Conservation (phyloP, 2,888 invertebrate species). For the Drosophila anomalipes region DNA sequence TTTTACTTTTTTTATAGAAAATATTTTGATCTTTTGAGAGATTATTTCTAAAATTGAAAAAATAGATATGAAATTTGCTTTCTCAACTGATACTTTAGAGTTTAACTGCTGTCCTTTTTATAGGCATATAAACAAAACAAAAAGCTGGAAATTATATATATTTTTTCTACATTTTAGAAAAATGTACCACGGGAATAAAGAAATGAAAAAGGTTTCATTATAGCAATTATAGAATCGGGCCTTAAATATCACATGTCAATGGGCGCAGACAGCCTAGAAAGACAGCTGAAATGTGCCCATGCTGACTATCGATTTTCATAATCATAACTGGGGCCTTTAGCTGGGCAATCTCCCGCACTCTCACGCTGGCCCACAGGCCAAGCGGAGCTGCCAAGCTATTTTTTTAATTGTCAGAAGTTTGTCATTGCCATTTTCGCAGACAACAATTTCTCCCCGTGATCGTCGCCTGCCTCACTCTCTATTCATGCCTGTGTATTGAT, state of each 20-base stretch:
- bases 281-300: slow-evolving; percentile 14
- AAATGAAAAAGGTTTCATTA: slow-evolving; percentile 34
- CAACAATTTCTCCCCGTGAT: slow-evolving; percentile 35
- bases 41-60: not conserved
- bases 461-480: not conserved
- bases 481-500: not conserved
- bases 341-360: slow-evolving; percentile 1
- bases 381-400: slow-evolving; percentile 12
- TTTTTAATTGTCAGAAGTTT: slow-evolving; percentile 73
- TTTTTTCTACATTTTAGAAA: not conserved
- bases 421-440: slow-evolving; percentile 55
- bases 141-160: not conserved
- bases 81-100: not conserved
- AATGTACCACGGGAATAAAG: not conserved
- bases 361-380: slow-evolving; percentile 21
- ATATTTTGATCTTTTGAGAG: not conserved
- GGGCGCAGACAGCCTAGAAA: slow-evolving; percentile 28
- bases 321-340: slow-evolving; percentile 18
- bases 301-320: slow-evolving; percentile 56
- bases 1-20: not conserved
- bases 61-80: fast-evolving
- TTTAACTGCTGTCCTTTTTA: not conserved
- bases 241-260: slow-evolving; percentile 75
- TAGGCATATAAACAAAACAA: not conserved
- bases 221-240: slow-evolving; percentile 72